Conservation (phyloP, 2,113 vertebrate genomes). For the Plecturocebus donacophilus region DNA sequence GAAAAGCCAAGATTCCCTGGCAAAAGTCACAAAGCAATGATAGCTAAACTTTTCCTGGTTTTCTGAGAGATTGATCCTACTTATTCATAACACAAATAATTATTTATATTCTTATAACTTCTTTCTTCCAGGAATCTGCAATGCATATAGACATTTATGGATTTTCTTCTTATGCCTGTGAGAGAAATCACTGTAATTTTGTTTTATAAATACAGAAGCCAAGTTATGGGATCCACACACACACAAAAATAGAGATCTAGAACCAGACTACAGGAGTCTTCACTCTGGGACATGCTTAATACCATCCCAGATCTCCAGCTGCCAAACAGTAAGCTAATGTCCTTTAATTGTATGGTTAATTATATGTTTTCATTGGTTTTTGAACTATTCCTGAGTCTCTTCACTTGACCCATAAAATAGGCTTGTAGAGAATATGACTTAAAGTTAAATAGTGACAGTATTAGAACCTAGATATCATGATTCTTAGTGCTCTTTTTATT, state of each 20-base stretch:
- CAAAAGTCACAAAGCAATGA: slow-evolving; percentile 29
- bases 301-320: slow-evolving; percentile 17
- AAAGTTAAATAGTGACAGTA: neutral
- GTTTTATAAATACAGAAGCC: slow-evolving; percentile 35
- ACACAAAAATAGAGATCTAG: slow-evolving; percentile 34
- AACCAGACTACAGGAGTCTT: slow-evolving; percentile 43
- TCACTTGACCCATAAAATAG: slow-evolving; percentile 14
- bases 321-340: slow-evolving; percentile 28
- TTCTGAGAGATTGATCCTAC: neutral
- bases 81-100: slow-evolving; percentile 25
- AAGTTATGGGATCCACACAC: slow-evolving; percentile 20
- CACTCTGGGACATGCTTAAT: neutral
- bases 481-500: slow-evolving; percentile 46
- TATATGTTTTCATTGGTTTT: slow-evolving; percentile 38
- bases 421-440: neutral
- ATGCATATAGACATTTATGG: slow-evolving; percentile 28
- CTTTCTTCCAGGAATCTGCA: slow-evolving; percentile 35
- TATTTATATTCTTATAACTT: slow-evolving; percentile 40
- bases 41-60: slow-evolving; percentile 28
- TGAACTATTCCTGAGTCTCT: slow-evolving; percentile 28
- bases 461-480: slow-evolving; percentile 5
- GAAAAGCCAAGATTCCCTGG: neutral
- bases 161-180: slow-evolving; percentile 12
- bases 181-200: slow-evolving; percentile 44
- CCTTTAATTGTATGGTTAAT: neutral